Percentiles rank a stretch among this genome's conserved stretches.
Conservation (phyloP, 2,113 vertebrate species). For the Acanthisitta chloris region DNA sequence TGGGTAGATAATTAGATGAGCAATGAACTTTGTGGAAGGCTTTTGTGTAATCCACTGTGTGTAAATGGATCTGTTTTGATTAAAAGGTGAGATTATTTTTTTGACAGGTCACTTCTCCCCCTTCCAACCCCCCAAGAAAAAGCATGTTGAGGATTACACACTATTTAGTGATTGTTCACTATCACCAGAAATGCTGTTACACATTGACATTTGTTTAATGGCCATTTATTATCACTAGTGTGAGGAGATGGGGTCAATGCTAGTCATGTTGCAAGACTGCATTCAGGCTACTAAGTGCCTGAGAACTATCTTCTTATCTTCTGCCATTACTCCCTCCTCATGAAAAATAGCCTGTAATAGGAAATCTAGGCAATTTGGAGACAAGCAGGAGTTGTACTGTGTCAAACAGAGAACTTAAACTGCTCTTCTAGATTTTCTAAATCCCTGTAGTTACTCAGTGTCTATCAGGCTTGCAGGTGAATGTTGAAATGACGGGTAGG, state of each 20-base stretch:
- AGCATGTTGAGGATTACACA: rapidly evolving
- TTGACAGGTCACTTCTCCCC: background rate
- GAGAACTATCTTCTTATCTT: background rate
- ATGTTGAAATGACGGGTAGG: background rate
- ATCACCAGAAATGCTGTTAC: background rate
- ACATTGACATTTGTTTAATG: background rate
- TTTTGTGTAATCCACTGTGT: background rate
- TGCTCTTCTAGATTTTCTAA: background rate
- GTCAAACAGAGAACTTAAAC: background rate
- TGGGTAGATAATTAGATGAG: background rate
- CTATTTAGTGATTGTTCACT: background rate
- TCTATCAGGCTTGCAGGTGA: background rate
- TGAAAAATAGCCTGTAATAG: background rate
- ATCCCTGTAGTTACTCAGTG: background rate
- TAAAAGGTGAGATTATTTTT: background rate
- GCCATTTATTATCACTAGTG: background rate
- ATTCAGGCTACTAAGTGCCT: background rate
- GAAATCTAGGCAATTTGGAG: background rate
- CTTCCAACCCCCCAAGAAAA: background rate
- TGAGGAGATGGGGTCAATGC: background rate
- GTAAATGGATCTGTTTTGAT: constrained; percentile 4
- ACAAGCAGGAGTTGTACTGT: background rate
- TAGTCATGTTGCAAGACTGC: background rate
- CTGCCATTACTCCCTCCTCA: background rate
- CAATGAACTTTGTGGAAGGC: background rate